Conservation (phyloP, 2,888 invertebrate species). For the Deroplatys truncata region DNA sequence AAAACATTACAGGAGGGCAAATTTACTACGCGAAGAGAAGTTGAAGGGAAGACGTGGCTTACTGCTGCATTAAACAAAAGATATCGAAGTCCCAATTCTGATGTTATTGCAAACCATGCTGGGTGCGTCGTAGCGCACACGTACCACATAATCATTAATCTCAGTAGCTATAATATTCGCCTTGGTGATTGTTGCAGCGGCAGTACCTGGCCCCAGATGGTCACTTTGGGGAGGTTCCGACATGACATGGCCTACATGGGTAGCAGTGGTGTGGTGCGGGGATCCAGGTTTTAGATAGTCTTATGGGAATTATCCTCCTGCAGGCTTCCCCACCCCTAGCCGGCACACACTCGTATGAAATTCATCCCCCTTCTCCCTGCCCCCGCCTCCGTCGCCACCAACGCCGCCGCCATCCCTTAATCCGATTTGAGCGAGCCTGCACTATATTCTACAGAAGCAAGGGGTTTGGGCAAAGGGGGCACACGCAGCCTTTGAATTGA, state of each 20-base stretch:
- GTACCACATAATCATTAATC: background rate
- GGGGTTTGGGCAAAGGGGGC: background rate
- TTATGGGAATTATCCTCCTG: constrained; percentile 30
- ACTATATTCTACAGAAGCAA: constrained; percentile 16
- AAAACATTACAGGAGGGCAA: background rate
- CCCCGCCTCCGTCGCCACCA: background rate
- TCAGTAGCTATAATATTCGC: background rate
- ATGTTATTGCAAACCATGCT: background rate
- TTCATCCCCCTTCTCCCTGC: constrained; percentile 28
- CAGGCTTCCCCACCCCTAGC: constrained; percentile 13
- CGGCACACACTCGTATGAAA: constrained; percentile 26
- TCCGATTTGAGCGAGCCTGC: constrained; percentile 31
- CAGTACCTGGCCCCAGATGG: background rate
- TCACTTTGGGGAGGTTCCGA: background rate
- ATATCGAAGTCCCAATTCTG: background rate
- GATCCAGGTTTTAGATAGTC: constrained; percentile 26
- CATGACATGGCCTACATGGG: constrained; percentile 7
- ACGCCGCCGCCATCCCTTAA: constrained; percentile 24
- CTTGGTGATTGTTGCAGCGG: background rate
- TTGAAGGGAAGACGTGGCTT: background rate
- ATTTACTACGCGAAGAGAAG: background rate
- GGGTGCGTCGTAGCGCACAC: background rate
- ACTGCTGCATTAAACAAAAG: background rate
- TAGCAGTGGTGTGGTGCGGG: background rate
- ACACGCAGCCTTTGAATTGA: constrained; percentile 21